Base-by-base conservation (phyloP, 2,888 invertebrate genomes). In the Drosophila silvestris region DNA sequence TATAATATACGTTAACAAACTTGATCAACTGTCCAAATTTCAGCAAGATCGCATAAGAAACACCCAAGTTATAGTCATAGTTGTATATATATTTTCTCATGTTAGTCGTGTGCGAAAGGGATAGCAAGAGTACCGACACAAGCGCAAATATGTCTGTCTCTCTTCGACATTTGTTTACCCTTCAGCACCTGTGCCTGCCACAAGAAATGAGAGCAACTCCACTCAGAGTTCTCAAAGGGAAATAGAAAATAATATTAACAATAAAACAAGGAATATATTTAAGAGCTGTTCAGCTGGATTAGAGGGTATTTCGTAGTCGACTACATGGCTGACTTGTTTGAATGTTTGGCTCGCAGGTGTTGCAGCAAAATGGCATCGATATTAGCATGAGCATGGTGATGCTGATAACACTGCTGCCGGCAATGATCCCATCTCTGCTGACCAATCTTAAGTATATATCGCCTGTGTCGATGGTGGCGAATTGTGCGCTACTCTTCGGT, bases 381-480 rank as follows among this genome's bases (percentile, higher is more conserved):
- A 82, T 93, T 0, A 89, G 91, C 81, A 82, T 85, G 75, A 86
- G 71, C 41, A 51, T 89, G 22, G 88, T 83, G 6, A 92, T 93
- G 93, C 74, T 91, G 4, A 83, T 92, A 35, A 85, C 91, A 0
- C 65, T 93, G 32, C 65, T 91, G 41, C 92, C 92, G 0, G 92
- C 92, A 5, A 91, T 93, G 88, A 75, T 93, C 33, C 92, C 92
- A 5, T 93, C 92, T 7, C 70, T 93, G 51, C 72, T 93, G 82
- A 93, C 92, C 28, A 93, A 92, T 41, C 72, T 93, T 0, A 92
- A 92, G 74, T 92, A 92, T 66, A 89, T 93, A 28, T 96, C 97
- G 5, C 97, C 97, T 0, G 94, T 97, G 47, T 97, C 97, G 0
- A 94, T 96, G 74, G 86, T 97, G 59, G 97, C 98, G 16, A 98